Evolutionary conservation across 2,797 vertebrate genomes (phyloP), one percentile per base, ranked within the genome.

Genomic region (Fundulus diaphanus): DNA sequence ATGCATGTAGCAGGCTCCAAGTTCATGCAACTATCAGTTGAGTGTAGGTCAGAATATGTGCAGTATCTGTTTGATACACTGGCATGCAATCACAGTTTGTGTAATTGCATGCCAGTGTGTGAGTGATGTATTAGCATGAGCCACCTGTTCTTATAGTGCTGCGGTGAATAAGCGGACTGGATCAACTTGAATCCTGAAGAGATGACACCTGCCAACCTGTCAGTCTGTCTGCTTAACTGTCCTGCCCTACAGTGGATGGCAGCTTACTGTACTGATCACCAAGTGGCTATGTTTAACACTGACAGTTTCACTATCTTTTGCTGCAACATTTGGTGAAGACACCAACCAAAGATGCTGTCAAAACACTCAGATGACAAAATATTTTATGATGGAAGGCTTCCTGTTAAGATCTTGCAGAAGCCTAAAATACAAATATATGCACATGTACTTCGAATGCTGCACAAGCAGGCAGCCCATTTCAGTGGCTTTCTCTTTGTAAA

Each of bases 171-270:
- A 82, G 75, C 76, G 74, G 83, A 83, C 80, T 84, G 88, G 78
- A 84, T 88, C 67, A 76, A 82, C 65, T 63, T 69, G 72, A 31
- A 74, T 82, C 90, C 82, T 12, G 76, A 18, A 22, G 86, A 81
- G 88, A 29, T 85, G 87, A 90, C 90, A 89, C 83, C 90, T 91
- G 90, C 89, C 90, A 87, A 81, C 84, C 80, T 78, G 71, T 87
- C 84, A 87, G 82, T 83, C 80, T 76, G 72, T 88, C 85, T 87
- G 87, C 80, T 75, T 74, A 76, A 79, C 87, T 29, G 77, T 81
- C 84, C 87, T 74, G 82, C 77, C 83, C 85, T 61, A 76, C 52
- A 33, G 78, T 63, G 78, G 80, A 86, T 63, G 80, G 83, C 72
- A 68, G 82, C 78, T 83, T 74, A 78, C 82, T 82, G 71, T 77